phyloP scores from a whole-genome alignment of 2,888 invertebrate species.

The Polydrusus cervinus region DNA sequence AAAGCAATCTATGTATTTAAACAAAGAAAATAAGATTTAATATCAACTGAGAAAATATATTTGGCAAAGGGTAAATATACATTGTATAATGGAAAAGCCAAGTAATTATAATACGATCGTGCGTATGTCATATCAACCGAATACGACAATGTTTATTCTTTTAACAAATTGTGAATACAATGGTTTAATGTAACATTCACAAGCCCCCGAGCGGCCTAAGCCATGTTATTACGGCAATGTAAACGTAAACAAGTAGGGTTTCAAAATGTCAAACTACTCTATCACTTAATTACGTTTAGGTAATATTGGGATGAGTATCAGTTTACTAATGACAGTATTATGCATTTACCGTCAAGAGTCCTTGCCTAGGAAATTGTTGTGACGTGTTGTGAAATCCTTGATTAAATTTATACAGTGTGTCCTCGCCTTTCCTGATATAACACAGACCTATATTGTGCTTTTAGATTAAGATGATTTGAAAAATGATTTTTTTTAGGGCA shows the following conservation, averaged over 20 bases:
- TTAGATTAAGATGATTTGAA: too few relatives aligned
- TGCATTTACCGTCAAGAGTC: constrained; percentile 20
- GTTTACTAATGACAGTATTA: constrained; percentile 27
- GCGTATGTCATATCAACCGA: too few relatives aligned
- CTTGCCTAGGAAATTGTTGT: constrained; percentile 13
- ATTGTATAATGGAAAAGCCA: too few relatives aligned
- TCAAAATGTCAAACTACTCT: constrained; percentile 25
- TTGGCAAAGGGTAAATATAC: too few relatives aligned
- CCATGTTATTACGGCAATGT: constrained; percentile 18
- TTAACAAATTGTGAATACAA: neutral
- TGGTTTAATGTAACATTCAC: constrained; percentile 1
- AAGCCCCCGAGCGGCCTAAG: constrained; percentile 9
- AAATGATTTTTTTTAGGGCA: too few relatives aligned
- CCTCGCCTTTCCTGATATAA: neutral
- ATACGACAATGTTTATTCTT: neutral
- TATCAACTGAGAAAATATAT: too few relatives aligned
- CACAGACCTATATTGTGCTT: too few relatives aligned
- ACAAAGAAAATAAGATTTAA: neutral
- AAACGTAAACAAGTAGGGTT: constrained; percentile 27
- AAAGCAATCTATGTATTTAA: neutral
- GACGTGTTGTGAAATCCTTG: constrained; percentile 1
- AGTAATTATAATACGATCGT: too few relatives aligned
- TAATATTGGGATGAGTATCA: constrained; percentile 20
- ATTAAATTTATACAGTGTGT: neutral
- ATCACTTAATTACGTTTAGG: constrained; percentile 30